phyloP scores from a whole-genome alignment of 2,113 vertebrate species.

The Scortum barcoo region DNA sequence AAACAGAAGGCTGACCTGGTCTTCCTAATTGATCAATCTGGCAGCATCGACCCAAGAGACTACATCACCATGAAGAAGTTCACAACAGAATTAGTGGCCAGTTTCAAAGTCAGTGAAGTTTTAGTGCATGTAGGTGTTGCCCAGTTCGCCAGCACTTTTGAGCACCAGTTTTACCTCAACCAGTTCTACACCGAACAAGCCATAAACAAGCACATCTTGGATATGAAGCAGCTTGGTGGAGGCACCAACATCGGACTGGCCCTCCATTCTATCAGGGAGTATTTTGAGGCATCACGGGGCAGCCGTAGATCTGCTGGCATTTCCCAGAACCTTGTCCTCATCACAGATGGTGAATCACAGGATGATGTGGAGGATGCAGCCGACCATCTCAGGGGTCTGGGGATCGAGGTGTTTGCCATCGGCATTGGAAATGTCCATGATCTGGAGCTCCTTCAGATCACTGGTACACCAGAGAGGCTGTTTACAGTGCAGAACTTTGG shows the following conservation, averaged over 20 bases:
- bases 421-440: conserved; percentile 73
- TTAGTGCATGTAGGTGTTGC: conserved; percentile 81
- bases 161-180: conserved; percentile 83
- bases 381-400: conserved; percentile 46
- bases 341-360: conserved; percentile 83
- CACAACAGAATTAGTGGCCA: conserved; percentile 71
- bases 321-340: conserved; percentile 85
- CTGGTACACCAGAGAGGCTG: conserved; percentile 55
- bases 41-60: conserved; percentile 64
- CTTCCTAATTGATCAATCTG: conserved; percentile 85
- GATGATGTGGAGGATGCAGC: conserved; percentile 73
- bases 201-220: conserved; percentile 68
- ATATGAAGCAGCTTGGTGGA: conserved; percentile 52
- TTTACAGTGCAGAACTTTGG: conserved; percentile 77
- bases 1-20: conserved; percentile 83
- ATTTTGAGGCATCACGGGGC: conserved; percentile 78
- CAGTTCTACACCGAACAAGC: conserved; percentile 40
- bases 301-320: conserved; percentile 66
- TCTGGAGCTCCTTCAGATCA: conserved; percentile 80
- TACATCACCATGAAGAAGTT: conserved; percentile 84
- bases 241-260: conserved; percentile 76
- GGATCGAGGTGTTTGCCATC: conserved; percentile 80
- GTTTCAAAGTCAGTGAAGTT: conserved; percentile 76
- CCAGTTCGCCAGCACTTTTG: conserved; percentile 80
- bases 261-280: conserved; percentile 60